Evolutionary conservation across 2,113 vertebrate genomes (phyloP).

Genomic region (Colaptes auratus): DNA sequence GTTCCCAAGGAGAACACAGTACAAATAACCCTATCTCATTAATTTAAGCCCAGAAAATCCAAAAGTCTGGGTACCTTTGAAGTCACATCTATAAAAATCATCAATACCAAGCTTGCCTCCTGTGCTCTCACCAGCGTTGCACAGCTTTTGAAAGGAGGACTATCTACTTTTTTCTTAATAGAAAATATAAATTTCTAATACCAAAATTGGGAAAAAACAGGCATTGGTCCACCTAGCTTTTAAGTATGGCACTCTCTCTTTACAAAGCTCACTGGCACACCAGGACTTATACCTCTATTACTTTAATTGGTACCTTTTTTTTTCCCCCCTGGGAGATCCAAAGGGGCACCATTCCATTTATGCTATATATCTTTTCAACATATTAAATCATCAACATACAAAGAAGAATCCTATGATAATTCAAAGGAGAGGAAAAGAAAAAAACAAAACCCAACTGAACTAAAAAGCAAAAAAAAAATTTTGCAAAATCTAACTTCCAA

Average conservation of each 20-base stretch:
- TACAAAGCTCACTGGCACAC: neutral
- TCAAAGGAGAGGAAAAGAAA: neutral
- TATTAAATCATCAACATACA: neutral
- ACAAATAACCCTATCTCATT: neutral
- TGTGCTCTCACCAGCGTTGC: neutral
- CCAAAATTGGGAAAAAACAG: neutral
- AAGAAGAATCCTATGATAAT: neutral
- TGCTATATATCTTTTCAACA: neutral
- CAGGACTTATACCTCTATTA: neutral
- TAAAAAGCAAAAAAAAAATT: neutral
- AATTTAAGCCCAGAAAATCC: neutral
- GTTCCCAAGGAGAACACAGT: neutral
- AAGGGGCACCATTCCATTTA: neutral
- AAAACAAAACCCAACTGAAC: neutral
- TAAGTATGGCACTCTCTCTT: neutral
- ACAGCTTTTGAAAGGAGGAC: neutral
- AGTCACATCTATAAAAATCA: neutral
- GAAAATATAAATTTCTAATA: neutral
- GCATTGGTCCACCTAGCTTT: neutral
- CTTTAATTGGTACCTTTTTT: neutral
- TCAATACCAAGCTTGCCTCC: neutral
- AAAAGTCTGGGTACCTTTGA: neutral
- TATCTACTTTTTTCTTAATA: neutral
- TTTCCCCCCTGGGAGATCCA: no score
- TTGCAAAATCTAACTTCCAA: neutral